A percentile compares a stretch with the other conserved stretches of the same genome.
phyloP scores from a whole-genome alignment of 2,113 vertebrate species.

The Silurus meridionalis region DNA sequence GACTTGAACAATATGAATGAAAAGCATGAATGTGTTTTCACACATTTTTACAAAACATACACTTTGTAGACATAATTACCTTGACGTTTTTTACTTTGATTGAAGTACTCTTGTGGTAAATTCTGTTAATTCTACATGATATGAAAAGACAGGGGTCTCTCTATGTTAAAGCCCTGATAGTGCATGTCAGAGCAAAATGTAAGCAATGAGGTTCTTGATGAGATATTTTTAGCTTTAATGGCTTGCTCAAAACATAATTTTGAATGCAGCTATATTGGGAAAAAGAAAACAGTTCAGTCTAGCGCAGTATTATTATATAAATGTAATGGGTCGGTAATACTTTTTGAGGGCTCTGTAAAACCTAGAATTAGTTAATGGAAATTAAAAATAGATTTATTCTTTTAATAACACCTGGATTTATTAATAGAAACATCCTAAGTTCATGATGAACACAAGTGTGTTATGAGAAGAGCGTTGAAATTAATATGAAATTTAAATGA shows the following conservation, averaged over 20 bases:
- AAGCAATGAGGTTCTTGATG: background rate
- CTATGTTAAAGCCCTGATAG: background rate
- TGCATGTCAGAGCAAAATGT: background rate
- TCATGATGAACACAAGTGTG: background rate
- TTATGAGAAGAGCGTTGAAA: constrained; percentile 3
- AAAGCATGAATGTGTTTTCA: no score
- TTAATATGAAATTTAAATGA: constrained; percentile 3
- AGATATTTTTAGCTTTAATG: background rate
- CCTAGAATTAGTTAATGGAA: background rate
- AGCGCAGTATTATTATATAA: background rate
- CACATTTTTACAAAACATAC: no score
- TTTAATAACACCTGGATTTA: background rate
- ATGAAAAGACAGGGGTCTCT: background rate
- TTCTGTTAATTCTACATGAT: background rate
- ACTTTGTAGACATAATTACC: no score
- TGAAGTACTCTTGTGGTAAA: background rate
- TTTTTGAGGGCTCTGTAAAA: background rate
- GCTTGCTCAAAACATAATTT: background rate
- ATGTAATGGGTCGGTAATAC: background rate
- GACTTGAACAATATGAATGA: background rate
- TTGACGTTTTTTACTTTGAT: background rate
- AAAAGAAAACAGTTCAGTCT: background rate
- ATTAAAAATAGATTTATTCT: background rate
- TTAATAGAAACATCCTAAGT: background rate
- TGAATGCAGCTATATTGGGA: background rate